Conservation (phyloP, 2,888 invertebrate genomes). For the Nemapogon koenigi region DNA sequence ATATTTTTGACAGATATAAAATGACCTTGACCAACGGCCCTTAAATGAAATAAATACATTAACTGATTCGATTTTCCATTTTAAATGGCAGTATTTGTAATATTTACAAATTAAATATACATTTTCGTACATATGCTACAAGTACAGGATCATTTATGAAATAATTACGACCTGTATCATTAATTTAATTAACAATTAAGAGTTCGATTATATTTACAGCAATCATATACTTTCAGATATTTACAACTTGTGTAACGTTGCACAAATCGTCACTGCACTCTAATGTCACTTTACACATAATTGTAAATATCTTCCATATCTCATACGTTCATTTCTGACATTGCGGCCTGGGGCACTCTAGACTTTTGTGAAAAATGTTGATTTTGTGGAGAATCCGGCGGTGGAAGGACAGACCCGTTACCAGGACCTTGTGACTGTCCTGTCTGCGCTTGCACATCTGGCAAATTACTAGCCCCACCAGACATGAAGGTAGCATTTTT, state of each 20-base stretch:
- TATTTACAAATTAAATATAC: too few relatives aligned
- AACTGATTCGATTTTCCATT: too few relatives aligned
- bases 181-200: slow-evolving; percentile 29
- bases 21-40: too few relatives aligned
- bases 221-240: slow-evolving; percentile 4
- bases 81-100: too few relatives aligned
- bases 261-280: slow-evolving; percentile 9
- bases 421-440: slow-evolving; percentile 48
- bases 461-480: slow-evolving; percentile 41
- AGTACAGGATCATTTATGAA: too few relatives aligned
- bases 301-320: slow-evolving; percentile 65
- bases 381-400: slow-evolving; percentile 46
- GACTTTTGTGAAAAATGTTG: slow-evolving; percentile 57
- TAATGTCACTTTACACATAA: slow-evolving; percentile 55
- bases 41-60: too few relatives aligned
- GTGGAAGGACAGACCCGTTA: slow-evolving; percentile 37
- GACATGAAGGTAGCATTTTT: slow-evolving; percentile 64
- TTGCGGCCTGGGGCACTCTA: slow-evolving; percentile 79
- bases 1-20: too few relatives aligned
- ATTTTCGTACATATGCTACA: too few relatives aligned
- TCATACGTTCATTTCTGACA: slow-evolving; percentile 93
- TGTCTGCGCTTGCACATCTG: slow-evolving; percentile 58
- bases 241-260: slow-evolving; percentile 7
- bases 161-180: slow-evolving; percentile 9
- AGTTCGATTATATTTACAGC: slow-evolving; percentile 2